Evolutionary conservation across 2,797 vertebrate species (phyloP).

Genomic region (Cynopterus sphinx): DNA sequence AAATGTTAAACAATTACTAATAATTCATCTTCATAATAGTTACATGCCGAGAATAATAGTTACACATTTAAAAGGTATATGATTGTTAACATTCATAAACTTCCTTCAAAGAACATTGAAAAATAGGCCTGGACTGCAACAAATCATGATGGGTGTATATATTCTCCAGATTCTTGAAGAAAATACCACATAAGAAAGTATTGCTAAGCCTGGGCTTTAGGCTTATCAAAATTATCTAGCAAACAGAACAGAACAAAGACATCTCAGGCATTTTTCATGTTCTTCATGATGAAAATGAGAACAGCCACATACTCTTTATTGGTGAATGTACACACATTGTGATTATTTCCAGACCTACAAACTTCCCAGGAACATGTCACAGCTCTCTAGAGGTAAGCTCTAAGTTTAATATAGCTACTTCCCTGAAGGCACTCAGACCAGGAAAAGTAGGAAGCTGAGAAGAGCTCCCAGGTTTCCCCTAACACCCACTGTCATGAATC

Average conservation of each 20-base stretch:
- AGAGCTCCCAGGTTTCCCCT: background rate
- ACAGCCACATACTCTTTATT: background rate
- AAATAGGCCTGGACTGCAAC: background rate
- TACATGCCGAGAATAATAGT: background rate
- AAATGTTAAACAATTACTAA: background rate
- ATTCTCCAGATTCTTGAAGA: background rate
- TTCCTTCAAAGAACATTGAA: background rate
- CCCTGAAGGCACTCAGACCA: background rate
- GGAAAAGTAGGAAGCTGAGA: background rate
- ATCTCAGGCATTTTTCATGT: background rate
- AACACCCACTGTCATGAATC: background rate
- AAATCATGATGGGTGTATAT: background rate
- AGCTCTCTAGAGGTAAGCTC: background rate
- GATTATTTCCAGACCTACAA: background rate
- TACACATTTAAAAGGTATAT: background rate
- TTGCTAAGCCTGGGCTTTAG: background rate
- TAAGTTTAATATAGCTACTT: background rate
- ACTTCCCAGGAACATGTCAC: background rate
- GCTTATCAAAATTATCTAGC: background rate
- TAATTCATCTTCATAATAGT: background rate
- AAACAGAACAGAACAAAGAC: background rate
- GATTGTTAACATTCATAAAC: background rate
- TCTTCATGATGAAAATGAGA: background rate
- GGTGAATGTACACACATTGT: background rate
- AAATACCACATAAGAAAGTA: background rate